Base-by-base conservation (phyloP, 64 coral and sea anemone genomes). In the Stylophora pistillata region DNA sequence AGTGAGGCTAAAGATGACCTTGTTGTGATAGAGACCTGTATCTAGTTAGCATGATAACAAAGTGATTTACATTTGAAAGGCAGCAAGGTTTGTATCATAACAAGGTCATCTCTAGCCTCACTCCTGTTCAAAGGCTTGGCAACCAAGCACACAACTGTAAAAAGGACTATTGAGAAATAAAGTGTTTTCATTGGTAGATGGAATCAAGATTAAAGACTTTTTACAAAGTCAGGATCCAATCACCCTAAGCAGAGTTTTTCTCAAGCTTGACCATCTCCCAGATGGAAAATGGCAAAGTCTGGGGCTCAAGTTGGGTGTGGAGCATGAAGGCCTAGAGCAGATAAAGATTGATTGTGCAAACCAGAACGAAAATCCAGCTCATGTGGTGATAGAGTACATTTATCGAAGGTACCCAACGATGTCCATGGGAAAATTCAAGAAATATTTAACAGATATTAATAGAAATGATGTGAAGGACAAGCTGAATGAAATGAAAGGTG, bases 311-410 rank as follows among this genome's bases (percentile, higher is more conserved):
- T 47, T 77, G 52, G 53, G 33, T 55, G 9, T 77, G 21, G 53
- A 77, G n/a, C n/a, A 7, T 55, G 9, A 41, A 26, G n/a, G 9
- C 1, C 53, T 77, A 16, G 10, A 77, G 14, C 17, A 20, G 0
- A 77, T 77, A 23, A 77, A 77, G 21, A 77, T 26, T 55, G 18
- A 77, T n/a, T 77, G 74, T 56, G 53, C 53, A 77, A 77, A 25
- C 26, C 41, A 28, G n/a, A 18, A 77, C 6, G 14, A 77, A 77
- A 77, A 77, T 77, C 74, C 74, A 26, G 74, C 74, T 14, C 10
- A 7, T 13, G 17, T 28, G 23, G 20, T 77, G 11, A 56, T 77
- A 11, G n/a, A 77, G 23, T 55, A 55, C 5, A 77, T 77, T 9
- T 56, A 28, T 25, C 2, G 41, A 10, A n/a, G 47, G 55, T 1